Conservation (phyloP, 2,113 vertebrate species). For the Neolamprologus modestus region DNA sequence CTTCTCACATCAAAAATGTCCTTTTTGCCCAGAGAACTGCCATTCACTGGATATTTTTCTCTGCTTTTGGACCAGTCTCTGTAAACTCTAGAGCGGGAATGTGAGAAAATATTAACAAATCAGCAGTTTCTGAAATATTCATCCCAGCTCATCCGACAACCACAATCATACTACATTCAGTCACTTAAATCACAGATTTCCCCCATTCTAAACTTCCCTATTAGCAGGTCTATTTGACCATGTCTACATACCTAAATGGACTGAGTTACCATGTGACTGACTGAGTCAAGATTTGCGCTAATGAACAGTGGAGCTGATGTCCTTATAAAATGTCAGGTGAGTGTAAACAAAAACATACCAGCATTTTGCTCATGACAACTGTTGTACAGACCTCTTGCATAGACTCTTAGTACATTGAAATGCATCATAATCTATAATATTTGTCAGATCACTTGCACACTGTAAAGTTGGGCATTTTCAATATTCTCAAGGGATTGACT, state of each 20-base stretch:
- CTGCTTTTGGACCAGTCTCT: fast-evolving
- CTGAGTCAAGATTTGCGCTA: neutral
- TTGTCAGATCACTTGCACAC: neutral
- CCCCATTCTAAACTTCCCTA: neutral
- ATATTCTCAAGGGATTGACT: neutral
- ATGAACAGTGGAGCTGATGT: neutral
- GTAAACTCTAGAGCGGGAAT: fast-evolving
- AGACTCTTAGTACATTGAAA: neutral
- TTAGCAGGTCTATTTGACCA: fast-evolving
- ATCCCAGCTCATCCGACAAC: neutral
- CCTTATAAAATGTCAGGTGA: neutral
- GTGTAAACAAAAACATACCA: neutral
- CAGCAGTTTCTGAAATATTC: neutral
- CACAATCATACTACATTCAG: neutral
- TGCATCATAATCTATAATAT: neutral
- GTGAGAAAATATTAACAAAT: neutral
- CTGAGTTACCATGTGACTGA: neutral
- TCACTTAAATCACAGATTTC: neutral
- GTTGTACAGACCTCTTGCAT: neutral
- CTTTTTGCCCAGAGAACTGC: neutral
- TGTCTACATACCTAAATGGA: neutral
- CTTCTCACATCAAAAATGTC: neutral
- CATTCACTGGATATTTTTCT: neutral
- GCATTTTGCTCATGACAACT: neutral
- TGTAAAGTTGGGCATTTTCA: neutral